Conservation (phyloP, 2,888 invertebrate species). For the Xestia ashworthii region DNA sequence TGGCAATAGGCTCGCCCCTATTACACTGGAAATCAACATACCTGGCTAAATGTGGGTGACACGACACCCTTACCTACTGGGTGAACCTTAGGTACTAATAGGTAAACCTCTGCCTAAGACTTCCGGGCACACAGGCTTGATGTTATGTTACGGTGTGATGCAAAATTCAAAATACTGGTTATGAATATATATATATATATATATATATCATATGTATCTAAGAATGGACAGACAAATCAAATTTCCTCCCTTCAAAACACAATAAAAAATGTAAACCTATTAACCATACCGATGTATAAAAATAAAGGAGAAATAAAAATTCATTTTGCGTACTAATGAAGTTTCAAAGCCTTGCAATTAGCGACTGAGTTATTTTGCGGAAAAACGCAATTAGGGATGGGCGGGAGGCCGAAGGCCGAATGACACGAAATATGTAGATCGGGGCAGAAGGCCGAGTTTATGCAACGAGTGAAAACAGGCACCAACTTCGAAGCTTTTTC, state of each 20-base stretch:
- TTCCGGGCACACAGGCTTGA: not conserved
- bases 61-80: no score
- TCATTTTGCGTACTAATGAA: constrained; percentile 72
- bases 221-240: not conserved
- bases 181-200: no score
- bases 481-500: not conserved
- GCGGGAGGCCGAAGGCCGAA: constrained; percentile 59
- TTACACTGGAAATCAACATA: not conserved
- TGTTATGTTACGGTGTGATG: no score
- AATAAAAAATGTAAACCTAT: constrained; percentile 45
- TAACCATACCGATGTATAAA: constrained; percentile 44
- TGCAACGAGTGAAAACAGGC: not conserved
- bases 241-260: not conserved
- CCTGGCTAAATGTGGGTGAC: not conserved
- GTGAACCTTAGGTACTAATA: not conserved
- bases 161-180: not conserved
- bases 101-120: not conserved
- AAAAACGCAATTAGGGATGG: constrained; percentile 68
- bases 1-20: not conserved
- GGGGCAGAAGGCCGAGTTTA: constrained; percentile 16
- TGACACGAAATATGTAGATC: constrained; percentile 12
- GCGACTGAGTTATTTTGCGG: constrained; percentile 70
- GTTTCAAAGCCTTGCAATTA: constrained; percentile 72
- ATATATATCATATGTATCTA: no score
- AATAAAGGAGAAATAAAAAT: constrained; percentile 64